Conservation (phyloP, 2,888 invertebrate species). For the Eudasyphora cyanicolor region DNA sequence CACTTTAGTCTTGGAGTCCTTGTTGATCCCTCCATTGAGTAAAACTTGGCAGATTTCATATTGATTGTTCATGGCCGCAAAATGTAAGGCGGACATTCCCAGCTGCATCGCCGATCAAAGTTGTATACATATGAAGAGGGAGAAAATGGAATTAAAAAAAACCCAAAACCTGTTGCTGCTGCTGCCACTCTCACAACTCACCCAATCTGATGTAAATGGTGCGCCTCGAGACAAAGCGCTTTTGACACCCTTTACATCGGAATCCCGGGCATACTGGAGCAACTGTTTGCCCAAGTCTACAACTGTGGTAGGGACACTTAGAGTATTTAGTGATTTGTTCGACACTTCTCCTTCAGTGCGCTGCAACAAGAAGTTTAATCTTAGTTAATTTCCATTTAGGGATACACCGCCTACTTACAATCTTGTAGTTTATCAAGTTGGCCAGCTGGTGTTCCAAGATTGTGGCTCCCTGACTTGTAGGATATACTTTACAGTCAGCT, state of each 20-base stretch:
- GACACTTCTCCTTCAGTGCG: constrained; percentile 73
- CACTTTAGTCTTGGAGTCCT: constrained; percentile 94
- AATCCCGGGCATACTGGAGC: constrained; percentile 88
- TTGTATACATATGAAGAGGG: constrained; percentile 12
- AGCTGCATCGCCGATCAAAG: constrained; percentile 44
- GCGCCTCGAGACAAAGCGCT: constrained; percentile 92
- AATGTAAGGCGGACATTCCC: constrained; percentile 93
- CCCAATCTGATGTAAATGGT: constrained; percentile 96
- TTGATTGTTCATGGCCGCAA: constrained; percentile 91
- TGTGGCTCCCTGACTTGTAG: constrained; percentile 68
- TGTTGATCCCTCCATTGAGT: constrained; percentile 91
- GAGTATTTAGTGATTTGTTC: constrained; percentile 66
- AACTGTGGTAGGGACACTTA: constrained; percentile 71
- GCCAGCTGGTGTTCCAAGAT: constrained; percentile 69
- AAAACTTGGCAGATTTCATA: constrained; percentile 89
- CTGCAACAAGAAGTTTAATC: constrained; percentile 63
- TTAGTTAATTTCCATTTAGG: neutral
- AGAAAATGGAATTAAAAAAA: constrained; percentile 24
- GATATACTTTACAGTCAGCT: constrained; percentile 76
- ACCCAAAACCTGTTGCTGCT: constrained; percentile 60
- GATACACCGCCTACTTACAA: constrained; percentile 69
- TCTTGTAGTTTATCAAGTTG: constrained; percentile 75
- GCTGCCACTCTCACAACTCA: constrained; percentile 76
- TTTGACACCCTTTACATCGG: constrained; percentile 88
- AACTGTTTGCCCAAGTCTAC: constrained; percentile 92